Conservation (phyloP, 2,888 invertebrate species). For the Chrysolina haemoptera region DNA sequence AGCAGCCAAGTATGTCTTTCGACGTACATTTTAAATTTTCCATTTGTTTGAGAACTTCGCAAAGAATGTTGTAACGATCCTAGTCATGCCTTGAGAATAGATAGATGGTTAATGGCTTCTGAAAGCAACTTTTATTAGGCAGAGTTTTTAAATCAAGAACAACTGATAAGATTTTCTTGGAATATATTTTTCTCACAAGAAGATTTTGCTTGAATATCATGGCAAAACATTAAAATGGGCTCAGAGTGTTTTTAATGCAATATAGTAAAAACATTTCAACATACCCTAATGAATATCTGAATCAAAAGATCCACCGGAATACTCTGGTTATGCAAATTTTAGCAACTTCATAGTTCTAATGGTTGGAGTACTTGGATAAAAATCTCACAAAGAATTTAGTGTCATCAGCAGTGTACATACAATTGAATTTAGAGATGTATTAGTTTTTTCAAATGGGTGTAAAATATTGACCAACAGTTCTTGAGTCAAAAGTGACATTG, state of each 20-base stretch:
- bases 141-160: too few relatives aligned
- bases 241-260: neutral
- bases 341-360: neutral
- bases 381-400: neutral
- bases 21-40: too few relatives aligned
- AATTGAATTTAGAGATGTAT: neutral
- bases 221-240: neutral
- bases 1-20: too few relatives aligned
- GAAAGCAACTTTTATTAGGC: too few relatives aligned
- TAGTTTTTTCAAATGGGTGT: constrained; percentile 2
- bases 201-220: neutral
- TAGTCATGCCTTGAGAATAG: too few relatives aligned
- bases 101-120: too few relatives aligned
- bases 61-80: too few relatives aligned
- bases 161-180: too few relatives aligned
- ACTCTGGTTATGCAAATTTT: neutral
- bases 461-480: constrained; percentile 9
- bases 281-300: neutral
- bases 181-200: too few relatives aligned
- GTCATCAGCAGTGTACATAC: constrained; percentile 1
- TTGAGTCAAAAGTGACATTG: constrained; percentile 38
- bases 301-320: neutral
- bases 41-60: too few relatives aligned
- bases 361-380: neutral
- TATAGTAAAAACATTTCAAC: constrained; percentile 1